Evolutionary conservation across 2,888 invertebrate genomes (phyloP).

Genomic region (Caenorhabditis wallacei): DNA sequence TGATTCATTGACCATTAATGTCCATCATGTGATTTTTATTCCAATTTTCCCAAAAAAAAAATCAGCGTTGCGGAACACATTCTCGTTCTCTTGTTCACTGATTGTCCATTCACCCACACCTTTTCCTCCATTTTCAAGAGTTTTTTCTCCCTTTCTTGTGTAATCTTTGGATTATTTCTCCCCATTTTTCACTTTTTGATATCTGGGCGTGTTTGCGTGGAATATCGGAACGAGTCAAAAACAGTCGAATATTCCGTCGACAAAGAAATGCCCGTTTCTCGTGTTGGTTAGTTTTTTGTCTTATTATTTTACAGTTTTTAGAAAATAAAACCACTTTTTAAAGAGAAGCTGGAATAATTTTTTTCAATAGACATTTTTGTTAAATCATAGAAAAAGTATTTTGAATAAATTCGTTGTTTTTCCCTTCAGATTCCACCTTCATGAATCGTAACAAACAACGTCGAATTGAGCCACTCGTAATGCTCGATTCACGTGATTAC

Average conservation of each 20-base stretch:
- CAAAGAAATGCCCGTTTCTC: constrained; percentile 50
- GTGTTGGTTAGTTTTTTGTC: constrained; percentile 25
- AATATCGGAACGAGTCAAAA: constrained; percentile 42
- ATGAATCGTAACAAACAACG: constrained; percentile 43
- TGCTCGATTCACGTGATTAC: constrained; percentile 41
- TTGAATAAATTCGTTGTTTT: too few species aligned
- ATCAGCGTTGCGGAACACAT: constrained; percentile 40
- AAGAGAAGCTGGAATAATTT: too few species aligned
- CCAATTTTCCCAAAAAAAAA: not conserved
- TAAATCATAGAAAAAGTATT: too few species aligned
- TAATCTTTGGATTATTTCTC: constrained; percentile 42
- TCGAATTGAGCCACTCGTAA: constrained; percentile 51
- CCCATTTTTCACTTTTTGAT: constrained; percentile 14
- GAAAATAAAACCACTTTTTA: too few species aligned
- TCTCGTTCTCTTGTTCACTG: constrained; percentile 18
- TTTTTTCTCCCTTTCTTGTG: constrained; percentile 24
- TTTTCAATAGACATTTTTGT: too few species aligned
- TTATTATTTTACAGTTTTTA: not conserved
- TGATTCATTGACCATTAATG: constrained; percentile 11
- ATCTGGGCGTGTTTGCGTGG: constrained; percentile 46
- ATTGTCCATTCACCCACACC: constrained; percentile 8
- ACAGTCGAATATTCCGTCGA: constrained; percentile 23
- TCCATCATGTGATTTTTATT: constrained; percentile 20
- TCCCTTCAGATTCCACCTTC: constrained; percentile 23
- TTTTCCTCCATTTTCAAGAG: constrained; percentile 17